Conservation (phyloP, 2,888 invertebrate genomes). For the Luperina testacea region DNA sequence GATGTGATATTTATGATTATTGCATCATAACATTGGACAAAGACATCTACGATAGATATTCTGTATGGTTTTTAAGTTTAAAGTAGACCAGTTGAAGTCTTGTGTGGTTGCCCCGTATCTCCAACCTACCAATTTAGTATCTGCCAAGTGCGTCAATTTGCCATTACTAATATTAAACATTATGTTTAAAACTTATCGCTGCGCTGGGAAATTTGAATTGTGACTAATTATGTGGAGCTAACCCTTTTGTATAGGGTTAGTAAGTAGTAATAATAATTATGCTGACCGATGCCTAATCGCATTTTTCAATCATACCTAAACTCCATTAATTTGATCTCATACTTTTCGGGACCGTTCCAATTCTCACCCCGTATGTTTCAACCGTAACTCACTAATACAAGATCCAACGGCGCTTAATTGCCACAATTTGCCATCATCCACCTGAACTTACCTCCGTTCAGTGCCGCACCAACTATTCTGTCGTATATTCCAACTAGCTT, state of each 20-base stretch:
- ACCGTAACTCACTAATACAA: slow-evolving; percentile 10
- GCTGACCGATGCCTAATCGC: neutral
- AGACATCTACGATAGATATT: neutral
- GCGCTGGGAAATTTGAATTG: neutral
- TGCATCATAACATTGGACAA: neutral
- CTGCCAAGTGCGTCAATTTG: neutral
- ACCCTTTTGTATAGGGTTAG: neutral
- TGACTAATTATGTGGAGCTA: no score
- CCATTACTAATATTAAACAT: neutral
- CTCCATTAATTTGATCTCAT: neutral
- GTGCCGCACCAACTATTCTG: neutral
- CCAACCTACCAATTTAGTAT: neutral
- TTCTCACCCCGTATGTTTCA: neutral
- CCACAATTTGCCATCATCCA: neutral
- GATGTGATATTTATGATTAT: neutral
- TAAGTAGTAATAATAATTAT: neutral
- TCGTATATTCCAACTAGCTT: neutral
- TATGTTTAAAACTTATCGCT: neutral
- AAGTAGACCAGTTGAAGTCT: neutral
- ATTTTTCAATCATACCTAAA: neutral
- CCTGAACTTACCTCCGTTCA: no score
- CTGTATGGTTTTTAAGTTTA: neutral
- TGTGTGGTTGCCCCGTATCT: neutral
- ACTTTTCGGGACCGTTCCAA: neutral
- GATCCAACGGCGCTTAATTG: slow-evolving; percentile 10